Evolutionary conservation across 2,797 vertebrate species (phyloP).

Genomic region (Sphenopsis melanotis): DNA sequence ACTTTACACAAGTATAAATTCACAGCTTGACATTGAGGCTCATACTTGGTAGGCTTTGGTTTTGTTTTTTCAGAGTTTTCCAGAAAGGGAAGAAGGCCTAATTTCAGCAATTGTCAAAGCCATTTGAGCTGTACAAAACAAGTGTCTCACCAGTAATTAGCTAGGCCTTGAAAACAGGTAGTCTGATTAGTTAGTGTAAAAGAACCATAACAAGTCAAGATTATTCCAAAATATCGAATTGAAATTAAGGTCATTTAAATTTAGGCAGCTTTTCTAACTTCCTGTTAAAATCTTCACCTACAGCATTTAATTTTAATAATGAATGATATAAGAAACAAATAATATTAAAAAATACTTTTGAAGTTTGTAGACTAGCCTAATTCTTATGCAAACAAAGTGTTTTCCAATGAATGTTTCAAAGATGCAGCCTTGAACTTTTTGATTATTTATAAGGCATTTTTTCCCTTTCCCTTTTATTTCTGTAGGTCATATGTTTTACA

Average conservation of each 20-base stretch:
- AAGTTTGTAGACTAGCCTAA: neutral
- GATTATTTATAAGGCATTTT: neutral
- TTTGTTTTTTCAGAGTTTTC: neutral
- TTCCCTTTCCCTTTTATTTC: neutral
- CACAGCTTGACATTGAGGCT: neutral
- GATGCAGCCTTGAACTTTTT: neutral
- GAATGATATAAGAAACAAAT: neutral
- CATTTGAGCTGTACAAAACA: slow-evolving; percentile 18
- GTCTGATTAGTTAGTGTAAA: slow-evolving; percentile 19
- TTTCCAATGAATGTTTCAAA: neutral
- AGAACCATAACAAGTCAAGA: neutral
- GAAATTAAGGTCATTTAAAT: neutral
- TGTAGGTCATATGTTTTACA: fast-evolving
- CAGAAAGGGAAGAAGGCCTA: neutral
- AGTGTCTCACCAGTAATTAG: slow-evolving; percentile 31
- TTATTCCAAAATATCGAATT: neutral
- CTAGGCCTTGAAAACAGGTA: neutral
- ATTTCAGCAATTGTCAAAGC: slow-evolving; percentile 16
- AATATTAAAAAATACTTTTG: neutral
- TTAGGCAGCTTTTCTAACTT: neutral
- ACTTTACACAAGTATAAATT: neutral
- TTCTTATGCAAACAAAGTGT: neutral
- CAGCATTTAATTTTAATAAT: slow-evolving; percentile 44
- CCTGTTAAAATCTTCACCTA: neutral
- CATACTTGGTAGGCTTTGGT: neutral